Base-by-base conservation (phyloP, 2,113 vertebrate genomes). In the mouse (Mus musculus) region DNA sequence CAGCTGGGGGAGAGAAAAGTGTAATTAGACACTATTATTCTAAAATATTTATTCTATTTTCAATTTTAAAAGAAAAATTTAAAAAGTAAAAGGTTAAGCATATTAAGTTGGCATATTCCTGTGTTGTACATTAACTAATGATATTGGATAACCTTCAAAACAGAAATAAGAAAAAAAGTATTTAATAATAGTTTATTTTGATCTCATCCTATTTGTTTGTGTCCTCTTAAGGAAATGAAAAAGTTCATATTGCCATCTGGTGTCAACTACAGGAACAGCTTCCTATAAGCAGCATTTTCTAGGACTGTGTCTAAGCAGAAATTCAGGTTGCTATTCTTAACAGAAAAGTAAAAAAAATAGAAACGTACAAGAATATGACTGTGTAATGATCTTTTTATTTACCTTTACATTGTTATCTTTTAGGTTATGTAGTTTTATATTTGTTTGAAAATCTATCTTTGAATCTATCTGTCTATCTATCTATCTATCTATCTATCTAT, bases 191-290 rank as follows among this genome's bases (percentile, higher is more conserved):
- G 26, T 86, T 92, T 96, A 95, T 16, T 73, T 93, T 33, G 52
- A n/a, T 52, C 94, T 96, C 9, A 71, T 96, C 33, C 72, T 26
- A 90, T 94, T 86, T 89, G 19, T 52, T 7, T 88, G 95, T 54
- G 3, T 69, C 49, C 24, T 95, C 46, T 90, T 63, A 84, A 71
- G 19, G 19, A 96, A 89, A 76, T 95, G 91, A 49, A 95, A 96
- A 98, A 95, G 97, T 96, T 98, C 88, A 92, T 91, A 94, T 85
- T 96, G 97, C 97, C 98, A 98, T 97, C 98, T 98, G 97, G 86
- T 98, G 98, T 97, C 82, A 80, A 86, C 39, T 72, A 54, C 42
- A 5, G 0, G 90, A 97, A 97, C 7, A 87, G 46, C 71, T 84
- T 75, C 42, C 19, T 95, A 78, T 30, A 85, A 90, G 39, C 19